Conservation (phyloP, 2,888 invertebrate genomes). For the Pyrrhia umbra region DNA sequence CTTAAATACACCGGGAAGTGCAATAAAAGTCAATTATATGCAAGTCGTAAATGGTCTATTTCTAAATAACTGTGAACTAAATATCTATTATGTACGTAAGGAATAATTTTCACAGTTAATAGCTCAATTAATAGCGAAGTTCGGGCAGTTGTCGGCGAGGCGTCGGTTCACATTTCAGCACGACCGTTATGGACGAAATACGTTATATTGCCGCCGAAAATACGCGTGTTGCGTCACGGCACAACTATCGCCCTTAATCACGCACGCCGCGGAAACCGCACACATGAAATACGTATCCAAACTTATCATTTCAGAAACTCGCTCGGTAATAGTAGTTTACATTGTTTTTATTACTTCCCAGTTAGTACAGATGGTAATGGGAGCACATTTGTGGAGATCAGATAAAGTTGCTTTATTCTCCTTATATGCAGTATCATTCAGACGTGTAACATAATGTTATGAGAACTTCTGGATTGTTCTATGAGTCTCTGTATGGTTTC, state of each 20-base stretch:
- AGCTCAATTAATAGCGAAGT: slow-evolving; percentile 54
- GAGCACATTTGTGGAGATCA: slow-evolving; percentile 47
- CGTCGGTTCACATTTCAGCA: slow-evolving; percentile 62
- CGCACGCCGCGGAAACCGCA: slow-evolving; percentile 65
- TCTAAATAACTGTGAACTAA: slow-evolving; percentile 39
- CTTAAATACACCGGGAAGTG: slow-evolving; percentile 56
- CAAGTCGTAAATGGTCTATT: slow-evolving; percentile 51
- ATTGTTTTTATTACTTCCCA: slow-evolving; percentile 55
- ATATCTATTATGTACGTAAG: slow-evolving; percentile 39
- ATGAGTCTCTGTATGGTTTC: background rate
- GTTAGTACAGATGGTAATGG: slow-evolving; percentile 47
- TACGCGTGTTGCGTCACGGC: slow-evolving; percentile 71
- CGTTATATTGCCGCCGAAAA: slow-evolving; percentile 68
- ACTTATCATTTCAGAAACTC: slow-evolving; percentile 50
- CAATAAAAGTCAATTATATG: slow-evolving; percentile 54
- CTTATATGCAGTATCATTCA: slow-evolving; percentile 26
- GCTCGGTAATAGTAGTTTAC: slow-evolving; percentile 33
- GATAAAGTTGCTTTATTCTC: slow-evolving; percentile 46
- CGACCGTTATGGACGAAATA: slow-evolving; percentile 70
- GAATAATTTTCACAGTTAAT: slow-evolving; percentile 45
- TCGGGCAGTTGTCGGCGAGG: slow-evolving; percentile 46
- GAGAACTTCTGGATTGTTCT: slow-evolving; percentile 1
- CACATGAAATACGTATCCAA: slow-evolving; percentile 50
- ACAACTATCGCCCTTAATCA: slow-evolving; percentile 71
- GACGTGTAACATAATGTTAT: slow-evolving; percentile 11